Percentiles rank a stretch among this genome's conserved stretches.
Evolutionary conservation across 2,113 vertebrate species (phyloP).

Genomic region (Muntiacus reevesi): DNA sequence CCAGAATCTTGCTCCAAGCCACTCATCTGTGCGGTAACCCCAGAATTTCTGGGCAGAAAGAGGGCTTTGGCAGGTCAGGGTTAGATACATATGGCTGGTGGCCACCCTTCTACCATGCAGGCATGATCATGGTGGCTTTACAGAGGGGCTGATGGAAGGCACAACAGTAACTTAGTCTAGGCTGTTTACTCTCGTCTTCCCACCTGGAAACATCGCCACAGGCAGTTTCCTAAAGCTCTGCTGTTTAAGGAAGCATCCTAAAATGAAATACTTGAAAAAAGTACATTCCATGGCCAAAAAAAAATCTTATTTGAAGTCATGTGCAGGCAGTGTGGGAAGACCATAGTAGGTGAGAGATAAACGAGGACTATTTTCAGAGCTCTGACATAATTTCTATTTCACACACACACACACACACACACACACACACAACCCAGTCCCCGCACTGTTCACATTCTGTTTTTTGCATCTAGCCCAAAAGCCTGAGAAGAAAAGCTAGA

Average conservation of each 20-base stretch:
- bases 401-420: neutral
- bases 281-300: neutral
- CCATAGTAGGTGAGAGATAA: neutral
- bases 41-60: neutral
- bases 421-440: neutral
- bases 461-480: neutral
- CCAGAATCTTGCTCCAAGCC: neutral
- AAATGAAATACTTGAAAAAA: neutral
- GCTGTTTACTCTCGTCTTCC: neutral
- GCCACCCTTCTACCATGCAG: neutral
- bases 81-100: rapidly evolving
- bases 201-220: neutral
- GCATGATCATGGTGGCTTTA: neutral
- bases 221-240: neutral
- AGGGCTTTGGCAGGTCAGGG: rapidly evolving
- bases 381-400: neutral
- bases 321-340: neutral
- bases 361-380: neutral
- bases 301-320: neutral
- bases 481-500: neutral
- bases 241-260: neutral
- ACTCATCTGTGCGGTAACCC: neutral
- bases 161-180: neutral
- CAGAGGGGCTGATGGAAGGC: neutral
- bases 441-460: neutral